A percentile compares a stretch with the other conserved stretches of the same genome.
These are phyloP conservation scores for Drosophila grimshawi DNA, from an alignment of 1,140 invertebrate genomes.

Conservation along the genomic window DNA sequence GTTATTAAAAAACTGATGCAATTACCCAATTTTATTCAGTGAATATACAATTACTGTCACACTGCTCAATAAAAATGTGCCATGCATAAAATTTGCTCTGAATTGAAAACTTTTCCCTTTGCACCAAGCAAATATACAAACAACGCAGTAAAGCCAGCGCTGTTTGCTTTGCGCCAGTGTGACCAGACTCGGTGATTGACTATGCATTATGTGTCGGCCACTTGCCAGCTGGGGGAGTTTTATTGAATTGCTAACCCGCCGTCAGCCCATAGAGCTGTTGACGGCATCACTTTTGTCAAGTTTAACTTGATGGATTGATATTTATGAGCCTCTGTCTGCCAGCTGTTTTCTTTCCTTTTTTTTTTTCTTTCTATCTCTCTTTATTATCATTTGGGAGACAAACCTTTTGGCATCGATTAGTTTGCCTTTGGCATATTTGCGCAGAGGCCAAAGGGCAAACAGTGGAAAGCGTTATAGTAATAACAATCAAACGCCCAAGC, in stretches of 20 bases:
- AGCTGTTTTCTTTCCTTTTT: neutral
- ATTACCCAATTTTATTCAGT: neutral
- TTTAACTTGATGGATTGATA: slow-evolving; percentile 48
- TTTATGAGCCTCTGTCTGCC: slow-evolving; percentile 31
- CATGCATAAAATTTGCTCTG: neutral
- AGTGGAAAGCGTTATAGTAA: slow-evolving; percentile 12
- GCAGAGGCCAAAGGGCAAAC: neutral
- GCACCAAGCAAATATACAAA: too few relatives aligned
- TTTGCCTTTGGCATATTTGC: slow-evolving; percentile 50
- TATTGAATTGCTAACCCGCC: slow-evolving; percentile 34
- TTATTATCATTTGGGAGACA: slow-evolving; percentile 14
- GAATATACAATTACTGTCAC: neutral
- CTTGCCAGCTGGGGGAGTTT: neutral
- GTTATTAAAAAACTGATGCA: neutral
- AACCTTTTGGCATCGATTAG: slow-evolving; percentile 53
- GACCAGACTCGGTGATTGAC: slow-evolving; percentile 29
- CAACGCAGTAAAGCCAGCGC: neutral
- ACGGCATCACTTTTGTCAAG: slow-evolving; percentile 30
- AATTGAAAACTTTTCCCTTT: neutral
- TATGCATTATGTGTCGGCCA: slow-evolving; percentile 1
- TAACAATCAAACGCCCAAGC: slow-evolving; percentile 15
- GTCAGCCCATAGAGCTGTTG: slow-evolving; percentile 20
- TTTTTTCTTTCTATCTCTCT: neutral
- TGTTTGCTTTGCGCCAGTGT: slow-evolving; percentile 14
- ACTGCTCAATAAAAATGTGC: neutral